Evolutionary conservation across 2,797 vertebrate species (phyloP).

Genomic region (Hyperoplus immaculatus): DNA sequence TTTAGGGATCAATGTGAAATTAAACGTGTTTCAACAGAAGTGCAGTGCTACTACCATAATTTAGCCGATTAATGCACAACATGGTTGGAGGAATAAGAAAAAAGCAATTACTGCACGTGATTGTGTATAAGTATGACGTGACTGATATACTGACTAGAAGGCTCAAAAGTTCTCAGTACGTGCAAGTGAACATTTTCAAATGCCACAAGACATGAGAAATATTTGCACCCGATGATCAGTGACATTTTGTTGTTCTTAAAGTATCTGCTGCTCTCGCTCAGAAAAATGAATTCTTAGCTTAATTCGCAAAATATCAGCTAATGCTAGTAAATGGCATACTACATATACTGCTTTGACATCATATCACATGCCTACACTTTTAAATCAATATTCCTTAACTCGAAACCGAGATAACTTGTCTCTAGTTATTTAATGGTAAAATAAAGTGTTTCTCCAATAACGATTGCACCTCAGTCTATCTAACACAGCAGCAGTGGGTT

Average conservation of each 20-base stretch:
- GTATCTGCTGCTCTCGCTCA: slow-evolving; percentile 1
- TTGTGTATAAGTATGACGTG: slow-evolving; percentile 22
- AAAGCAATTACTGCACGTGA: slow-evolving; percentile 20
- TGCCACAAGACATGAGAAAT: slow-evolving; percentile 22
- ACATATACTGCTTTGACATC: neutral
- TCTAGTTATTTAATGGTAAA: neutral
- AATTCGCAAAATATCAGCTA: neutral
- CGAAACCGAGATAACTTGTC: neutral
- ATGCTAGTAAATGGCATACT: neutral
- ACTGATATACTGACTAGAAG: slow-evolving; percentile 40
- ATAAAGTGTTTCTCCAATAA: slow-evolving; percentile 6
- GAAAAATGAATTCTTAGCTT: slow-evolving; percentile 7
- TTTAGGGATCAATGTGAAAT: slow-evolving; percentile 55
- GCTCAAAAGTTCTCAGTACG: slow-evolving; percentile 5
- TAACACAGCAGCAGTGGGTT: slow-evolving; percentile 16
- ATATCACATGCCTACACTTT: neutral
- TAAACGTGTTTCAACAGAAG: slow-evolving; percentile 38
- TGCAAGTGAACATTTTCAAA: slow-evolving; percentile 23
- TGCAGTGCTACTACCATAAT: slow-evolving; percentile 24
- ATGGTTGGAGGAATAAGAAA: slow-evolving; percentile 48
- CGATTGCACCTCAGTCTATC: neutral
- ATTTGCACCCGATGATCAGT: slow-evolving; percentile 29
- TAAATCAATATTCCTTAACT: slow-evolving; percentile 1
- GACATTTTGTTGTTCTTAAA: slow-evolving; percentile 28
- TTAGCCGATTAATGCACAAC: slow-evolving; percentile 42